Percentiles rank a stretch among this genome's conserved stretches.
Evolutionary conservation across 2,113 vertebrate species (phyloP).

Genomic region (Tyto alba): DNA sequence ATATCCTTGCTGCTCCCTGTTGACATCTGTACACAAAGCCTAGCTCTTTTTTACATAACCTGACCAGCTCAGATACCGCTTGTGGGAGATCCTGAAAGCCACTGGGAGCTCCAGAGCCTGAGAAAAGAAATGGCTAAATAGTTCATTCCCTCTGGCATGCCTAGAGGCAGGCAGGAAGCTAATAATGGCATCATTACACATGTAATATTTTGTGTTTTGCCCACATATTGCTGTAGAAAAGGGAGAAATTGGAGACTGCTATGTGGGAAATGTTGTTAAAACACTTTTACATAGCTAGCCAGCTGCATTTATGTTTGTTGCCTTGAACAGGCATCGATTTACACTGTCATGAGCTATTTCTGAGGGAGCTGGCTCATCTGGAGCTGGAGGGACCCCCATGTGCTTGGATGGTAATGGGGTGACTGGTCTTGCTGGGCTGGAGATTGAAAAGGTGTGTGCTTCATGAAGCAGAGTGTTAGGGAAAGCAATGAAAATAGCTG

Average conservation of each 20-base stretch:
- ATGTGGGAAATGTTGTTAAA: background rate
- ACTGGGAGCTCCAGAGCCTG: background rate
- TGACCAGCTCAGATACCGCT: background rate
- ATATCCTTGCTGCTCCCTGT: background rate
- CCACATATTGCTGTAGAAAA: background rate
- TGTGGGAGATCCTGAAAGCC: background rate
- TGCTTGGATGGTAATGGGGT: background rate
- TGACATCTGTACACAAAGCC: conserved; percentile 10
- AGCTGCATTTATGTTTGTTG: background rate
- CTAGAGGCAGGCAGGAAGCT: background rate
- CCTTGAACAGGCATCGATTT: background rate
- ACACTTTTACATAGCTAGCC: background rate
- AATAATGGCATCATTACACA: background rate
- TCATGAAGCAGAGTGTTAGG: background rate
- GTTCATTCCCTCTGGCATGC: background rate
- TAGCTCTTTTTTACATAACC: conserved; percentile 1
- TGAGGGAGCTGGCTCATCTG: background rate
- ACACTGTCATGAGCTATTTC: background rate
- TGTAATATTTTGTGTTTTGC: background rate
- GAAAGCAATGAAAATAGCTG: background rate
- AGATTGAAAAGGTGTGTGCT: background rate
- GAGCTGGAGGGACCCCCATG: background rate
- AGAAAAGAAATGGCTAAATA: background rate
- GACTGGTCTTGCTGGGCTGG: background rate
- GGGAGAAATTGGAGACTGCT: background rate